These are phyloP conservation scores for Coregonus clupeaformis DNA, from an alignment of 2,113 vertebrate species.

Conservation along the genomic window DNA sequence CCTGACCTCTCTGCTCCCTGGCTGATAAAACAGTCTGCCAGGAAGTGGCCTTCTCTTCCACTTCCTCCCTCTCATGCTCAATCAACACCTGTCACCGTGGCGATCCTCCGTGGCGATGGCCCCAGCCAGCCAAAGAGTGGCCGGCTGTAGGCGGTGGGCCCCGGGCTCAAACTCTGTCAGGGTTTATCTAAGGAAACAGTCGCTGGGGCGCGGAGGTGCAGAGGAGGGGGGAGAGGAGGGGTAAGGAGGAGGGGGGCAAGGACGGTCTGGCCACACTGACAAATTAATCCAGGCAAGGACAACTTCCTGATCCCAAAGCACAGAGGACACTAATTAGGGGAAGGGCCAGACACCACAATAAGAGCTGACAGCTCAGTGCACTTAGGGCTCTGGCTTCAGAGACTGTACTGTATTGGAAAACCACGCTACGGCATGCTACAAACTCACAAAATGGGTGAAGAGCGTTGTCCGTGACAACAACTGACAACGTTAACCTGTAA, in stretches of 20 bases:
- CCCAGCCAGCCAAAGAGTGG: not conserved
- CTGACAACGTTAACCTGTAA: not conserved
- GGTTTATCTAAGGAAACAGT: constrained; percentile 99
- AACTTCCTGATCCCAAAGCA: constrained; percentile 94
- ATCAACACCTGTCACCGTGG: constrained; percentile 89
- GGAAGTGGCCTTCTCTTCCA: constrained; percentile 70
- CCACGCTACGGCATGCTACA: constrained; percentile 8
- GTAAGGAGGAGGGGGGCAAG: constrained; percentile 68
- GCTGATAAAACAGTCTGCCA: constrained; percentile 76
- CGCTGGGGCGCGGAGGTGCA: constrained; percentile 79
- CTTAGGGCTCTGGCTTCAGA: constrained; percentile 60
- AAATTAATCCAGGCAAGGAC: constrained; percentile 96
- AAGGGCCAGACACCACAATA: constrained; percentile 93
- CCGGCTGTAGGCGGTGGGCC: too few species aligned
- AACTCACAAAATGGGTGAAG: too few species aligned
- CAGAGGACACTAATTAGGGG: constrained; percentile 97
- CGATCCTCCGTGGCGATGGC: constrained; percentile 34
- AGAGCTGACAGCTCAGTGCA: constrained; percentile 91
- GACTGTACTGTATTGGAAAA: constrained; percentile 57
- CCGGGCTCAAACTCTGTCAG: constrained; percentile 73
- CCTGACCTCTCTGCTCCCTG: constrained; percentile 61
- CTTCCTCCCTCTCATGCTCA: constrained; percentile 86
- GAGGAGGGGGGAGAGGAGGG: too few species aligned
- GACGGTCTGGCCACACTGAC: constrained; percentile 93
- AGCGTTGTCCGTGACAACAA: not conserved